Percentiles rank a stretch among this genome's conserved stretches.
Evolutionary conservation across 2,113 vertebrate species (phyloP).

Genomic region (Peromyscus maniculatus): DNA sequence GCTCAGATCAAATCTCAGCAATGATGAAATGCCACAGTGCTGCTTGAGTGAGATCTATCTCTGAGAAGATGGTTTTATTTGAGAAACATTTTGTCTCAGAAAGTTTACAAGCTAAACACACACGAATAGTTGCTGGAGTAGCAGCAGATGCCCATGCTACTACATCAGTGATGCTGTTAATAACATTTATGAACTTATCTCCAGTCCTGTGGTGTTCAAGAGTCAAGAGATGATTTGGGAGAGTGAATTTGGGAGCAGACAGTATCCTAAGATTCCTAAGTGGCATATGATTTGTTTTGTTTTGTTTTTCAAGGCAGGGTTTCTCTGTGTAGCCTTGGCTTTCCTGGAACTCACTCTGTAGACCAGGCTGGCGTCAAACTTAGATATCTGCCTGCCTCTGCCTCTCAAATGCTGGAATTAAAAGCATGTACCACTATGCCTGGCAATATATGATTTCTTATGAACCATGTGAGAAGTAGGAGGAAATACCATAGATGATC

Average conservation of each 20-base stretch:
- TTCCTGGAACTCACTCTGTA: neutral
- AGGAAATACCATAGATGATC: neutral
- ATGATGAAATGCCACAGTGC: neutral
- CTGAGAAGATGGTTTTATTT: slow-evolving; percentile 18
- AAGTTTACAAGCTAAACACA: slow-evolving; percentile 17
- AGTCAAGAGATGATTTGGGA: neutral
- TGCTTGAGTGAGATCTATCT: neutral
- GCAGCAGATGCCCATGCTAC: neutral
- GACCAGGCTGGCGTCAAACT: neutral
- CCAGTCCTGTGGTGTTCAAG: neutral
- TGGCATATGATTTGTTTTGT: neutral
- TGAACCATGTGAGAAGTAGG: neutral
- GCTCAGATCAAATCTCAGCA: slow-evolving; percentile 17
- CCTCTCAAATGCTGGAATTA: neutral
- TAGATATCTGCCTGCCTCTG: neutral
- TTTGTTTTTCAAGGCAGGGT: neutral
- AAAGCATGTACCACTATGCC: neutral
- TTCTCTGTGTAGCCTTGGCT: neutral
- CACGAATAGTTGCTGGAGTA: slow-evolving; percentile 16
- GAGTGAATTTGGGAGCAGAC: slow-evolving; percentile 48
- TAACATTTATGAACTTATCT: slow-evolving; percentile 14
- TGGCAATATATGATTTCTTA: neutral
- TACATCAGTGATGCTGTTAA: neutral
- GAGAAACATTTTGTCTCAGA: slow-evolving; percentile 23
- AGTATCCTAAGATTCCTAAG: slow-evolving; percentile 38